phyloP scores from a whole-genome alignment of 2,797 vertebrate genomes.

The Numenius phaeopus region DNA sequence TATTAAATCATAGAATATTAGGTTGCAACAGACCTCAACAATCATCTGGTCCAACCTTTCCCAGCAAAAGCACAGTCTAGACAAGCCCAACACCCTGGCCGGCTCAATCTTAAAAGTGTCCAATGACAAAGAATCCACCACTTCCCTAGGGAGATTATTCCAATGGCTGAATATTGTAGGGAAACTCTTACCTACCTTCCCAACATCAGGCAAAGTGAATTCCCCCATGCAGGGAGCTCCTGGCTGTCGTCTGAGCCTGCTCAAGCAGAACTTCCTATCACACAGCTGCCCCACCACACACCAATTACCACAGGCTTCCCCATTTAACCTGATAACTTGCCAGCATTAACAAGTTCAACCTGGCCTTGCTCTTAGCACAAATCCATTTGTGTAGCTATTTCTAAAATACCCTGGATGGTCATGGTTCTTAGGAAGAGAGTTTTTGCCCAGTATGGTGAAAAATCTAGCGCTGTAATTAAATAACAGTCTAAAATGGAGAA shows the following conservation, averaged over 20 bases:
- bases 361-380: not conserved
- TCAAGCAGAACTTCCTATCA: rapidly evolving
- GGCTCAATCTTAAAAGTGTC: not conserved
- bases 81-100: not conserved
- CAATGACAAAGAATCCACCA: not conserved
- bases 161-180: rapidly evolving
- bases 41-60: not conserved
- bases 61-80: not conserved
- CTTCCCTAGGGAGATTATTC: not conserved
- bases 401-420: too few relatives aligned
- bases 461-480: not conserved
- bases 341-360: not conserved
- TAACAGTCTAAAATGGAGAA: not conserved
- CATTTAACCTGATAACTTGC: rapidly evolving
- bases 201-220: rapidly evolving
- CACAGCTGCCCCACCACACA: not conserved
- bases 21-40: not conserved
- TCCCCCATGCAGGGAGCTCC: rapidly evolving
- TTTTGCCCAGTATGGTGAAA: not conserved
- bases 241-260: rapidly evolving
- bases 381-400: not conserved
- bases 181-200: not conserved
- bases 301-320: rapidly evolving
- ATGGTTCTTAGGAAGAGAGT: not conserved
- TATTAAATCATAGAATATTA: not conserved